Conservation (phyloP, 2,888 invertebrate species). For the Hyppa rectilinea region DNA sequence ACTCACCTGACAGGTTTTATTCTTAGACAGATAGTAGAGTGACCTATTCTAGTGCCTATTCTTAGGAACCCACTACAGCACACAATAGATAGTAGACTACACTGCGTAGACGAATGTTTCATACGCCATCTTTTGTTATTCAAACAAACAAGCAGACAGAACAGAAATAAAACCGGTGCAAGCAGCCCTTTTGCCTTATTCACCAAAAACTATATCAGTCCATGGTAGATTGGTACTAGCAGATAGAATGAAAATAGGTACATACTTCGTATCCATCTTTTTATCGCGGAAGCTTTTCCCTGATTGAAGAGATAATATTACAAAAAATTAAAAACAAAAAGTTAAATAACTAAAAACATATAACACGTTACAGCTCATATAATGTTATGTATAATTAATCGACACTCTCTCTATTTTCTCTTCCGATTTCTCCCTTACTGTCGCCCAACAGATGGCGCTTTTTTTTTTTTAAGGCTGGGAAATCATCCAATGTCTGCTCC, state of each 20-base stretch:
- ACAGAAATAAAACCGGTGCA: not conserved
- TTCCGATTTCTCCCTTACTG: not conserved
- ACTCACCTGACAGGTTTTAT: slow-evolving; percentile 29
- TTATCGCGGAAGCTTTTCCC: not conserved
- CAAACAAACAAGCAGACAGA: not conserved
- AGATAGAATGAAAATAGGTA: not conserved
- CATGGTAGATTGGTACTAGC: not conserved
- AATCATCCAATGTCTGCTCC: too few species aligned
- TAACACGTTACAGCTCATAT: not conserved
- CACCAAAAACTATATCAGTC: not conserved
- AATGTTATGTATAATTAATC: not conserved
- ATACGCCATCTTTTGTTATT: slow-evolving; percentile 6
- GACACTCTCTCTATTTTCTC: not conserved
- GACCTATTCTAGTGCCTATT: slow-evolving; percentile 49
- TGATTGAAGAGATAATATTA: not conserved
- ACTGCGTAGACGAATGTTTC: not conserved
- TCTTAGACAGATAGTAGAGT: slow-evolving; percentile 46
- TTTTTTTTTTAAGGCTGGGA: too few species aligned
- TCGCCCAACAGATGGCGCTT: slow-evolving; percentile 25
- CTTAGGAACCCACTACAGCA: slow-evolving; percentile 19
- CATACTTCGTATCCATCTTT: not conserved
- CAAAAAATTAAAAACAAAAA: too few species aligned
- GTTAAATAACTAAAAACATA: too few species aligned
- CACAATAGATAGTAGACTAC: not conserved
- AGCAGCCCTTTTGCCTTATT: not conserved